Conservation (phyloP, 1,140 invertebrate species). For the Solen grandis region DNA sequence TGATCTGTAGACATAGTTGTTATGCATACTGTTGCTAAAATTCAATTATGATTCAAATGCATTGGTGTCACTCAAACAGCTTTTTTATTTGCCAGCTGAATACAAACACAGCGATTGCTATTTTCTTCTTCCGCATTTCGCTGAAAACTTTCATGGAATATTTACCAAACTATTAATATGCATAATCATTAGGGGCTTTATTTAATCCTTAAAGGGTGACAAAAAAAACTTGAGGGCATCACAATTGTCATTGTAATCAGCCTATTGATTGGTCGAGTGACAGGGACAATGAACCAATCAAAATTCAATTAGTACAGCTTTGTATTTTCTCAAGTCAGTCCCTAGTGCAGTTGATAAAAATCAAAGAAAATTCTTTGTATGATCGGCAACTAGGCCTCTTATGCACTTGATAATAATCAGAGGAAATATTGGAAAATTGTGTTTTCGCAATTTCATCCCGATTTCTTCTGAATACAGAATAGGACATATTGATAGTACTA, state of each 20-base stretch:
- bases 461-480: constrained; percentile 29
- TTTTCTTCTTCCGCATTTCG: too few relatives aligned
- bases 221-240: constrained; percentile 6
- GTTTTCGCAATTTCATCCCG: constrained; percentile 54
- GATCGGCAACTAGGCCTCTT: constrained; percentile 10
- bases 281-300: constrained; percentile 52
- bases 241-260: constrained; percentile 40
- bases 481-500: constrained; percentile 33
- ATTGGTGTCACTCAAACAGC: too few relatives aligned
- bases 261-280: constrained; percentile 49
- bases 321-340: constrained; percentile 44
- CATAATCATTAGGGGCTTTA: background rate
- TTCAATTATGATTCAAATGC: too few relatives aligned
- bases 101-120: too few relatives aligned
- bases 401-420: constrained; percentile 18
- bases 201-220: background rate
- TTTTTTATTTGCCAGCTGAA: too few relatives aligned
- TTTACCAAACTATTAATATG: background rate
- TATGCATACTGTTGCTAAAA: too few relatives aligned
- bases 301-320: constrained; percentile 52
- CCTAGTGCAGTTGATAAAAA: constrained; percentile 50
- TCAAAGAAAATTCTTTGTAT: constrained; percentile 37
- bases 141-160: too few relatives aligned
- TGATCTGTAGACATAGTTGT: too few relatives aligned
- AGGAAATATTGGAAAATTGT: constrained; percentile 48